Base-by-base conservation (phyloP, 2,888 invertebrate genomes). In the Cerastis rubricosa region DNA sequence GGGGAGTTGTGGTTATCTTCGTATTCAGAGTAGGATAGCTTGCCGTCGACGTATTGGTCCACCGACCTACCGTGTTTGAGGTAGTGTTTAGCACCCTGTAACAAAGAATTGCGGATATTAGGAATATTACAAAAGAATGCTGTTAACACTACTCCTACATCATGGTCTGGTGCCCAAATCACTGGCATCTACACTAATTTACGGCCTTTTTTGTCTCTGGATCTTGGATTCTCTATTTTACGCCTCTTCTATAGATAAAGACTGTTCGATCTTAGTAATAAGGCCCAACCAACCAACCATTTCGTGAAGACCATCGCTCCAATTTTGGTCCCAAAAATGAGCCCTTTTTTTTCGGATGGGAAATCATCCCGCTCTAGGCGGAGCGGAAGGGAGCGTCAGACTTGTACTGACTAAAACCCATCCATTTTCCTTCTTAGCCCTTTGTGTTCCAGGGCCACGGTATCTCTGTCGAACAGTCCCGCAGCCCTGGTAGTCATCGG, bases 31-130 rank as follows among this genome's bases (percentile, higher is more conserved):
- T 96, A 96, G 35, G 96, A 95, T 8, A 96, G 93, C 87, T 96
- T 96, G 97, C 98, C 97, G 92, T 98, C 98, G 35, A 98, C 98
- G 97, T 98, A 98, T 89, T 98, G 98, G 93, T 98, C 98, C 85
- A 98, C 97, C 85, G 98, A 98, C 72, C 98, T 97, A 63, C 98
- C 98, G 94, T 98, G 98, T 87, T 97, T 97, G 90, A 98, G 95
- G 95, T 97, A 97, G 86, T 96, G 95, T 93, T 97, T 97, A 87
- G 95, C 92, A 90, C 97, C 94, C 96, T 96, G 95, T 35, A 95
- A 96, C 95, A 95, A 96, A 85, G 73, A 88, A 64, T 69, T 68
- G 47, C 0, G 22, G 57, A 35, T 19, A 22, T 81, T 49, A 81
- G 57, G 6, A 43, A 22, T 51, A 29, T 57, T 7, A 6, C 54